phyloP scores from a whole-genome alignment of 2,797 vertebrate genomes.

The Clamator glandarius region DNA sequence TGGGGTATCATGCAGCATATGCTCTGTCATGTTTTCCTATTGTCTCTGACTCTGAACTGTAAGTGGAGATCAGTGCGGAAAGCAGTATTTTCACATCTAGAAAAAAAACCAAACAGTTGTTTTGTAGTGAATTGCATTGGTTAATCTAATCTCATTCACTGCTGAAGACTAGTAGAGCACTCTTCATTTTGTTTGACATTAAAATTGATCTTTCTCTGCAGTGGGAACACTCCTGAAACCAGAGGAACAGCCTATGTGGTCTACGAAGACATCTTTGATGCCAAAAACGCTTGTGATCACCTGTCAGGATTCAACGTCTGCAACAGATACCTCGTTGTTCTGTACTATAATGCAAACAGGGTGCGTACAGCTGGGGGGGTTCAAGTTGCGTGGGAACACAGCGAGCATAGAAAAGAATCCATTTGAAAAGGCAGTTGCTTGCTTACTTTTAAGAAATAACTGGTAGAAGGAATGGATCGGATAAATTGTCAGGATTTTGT shows the following conservation, averaged over 20 bases:
- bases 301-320: conserved; percentile 98
- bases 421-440: not conserved
- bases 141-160: not conserved
- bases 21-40: not conserved
- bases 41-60: not conserved
- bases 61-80: not conserved
- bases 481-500: not conserved
- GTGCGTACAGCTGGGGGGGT: conserved; percentile 73
- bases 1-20: not conserved
- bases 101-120: accelerated
- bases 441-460: not conserved
- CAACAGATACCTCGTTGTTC: conserved; percentile 97
- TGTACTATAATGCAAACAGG: conserved; percentile 98
- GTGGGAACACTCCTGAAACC: conserved; percentile 95
- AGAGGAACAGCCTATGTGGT: conserved; percentile 98
- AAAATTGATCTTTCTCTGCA: conserved; percentile 54
- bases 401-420: not conserved
- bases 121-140: not conserved
- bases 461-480: not conserved
- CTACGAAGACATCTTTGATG: conserved; percentile 99
- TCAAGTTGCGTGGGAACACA: not conserved
- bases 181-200: not conserved
- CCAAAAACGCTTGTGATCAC: conserved; percentile 97
- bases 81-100: not conserved
- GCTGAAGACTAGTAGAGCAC: not conserved